Evolutionary conservation across 2,113 vertebrate genomes (phyloP), one percentile per base, ranked within the genome.

Genomic region (Zootoca vivipara): DNA sequence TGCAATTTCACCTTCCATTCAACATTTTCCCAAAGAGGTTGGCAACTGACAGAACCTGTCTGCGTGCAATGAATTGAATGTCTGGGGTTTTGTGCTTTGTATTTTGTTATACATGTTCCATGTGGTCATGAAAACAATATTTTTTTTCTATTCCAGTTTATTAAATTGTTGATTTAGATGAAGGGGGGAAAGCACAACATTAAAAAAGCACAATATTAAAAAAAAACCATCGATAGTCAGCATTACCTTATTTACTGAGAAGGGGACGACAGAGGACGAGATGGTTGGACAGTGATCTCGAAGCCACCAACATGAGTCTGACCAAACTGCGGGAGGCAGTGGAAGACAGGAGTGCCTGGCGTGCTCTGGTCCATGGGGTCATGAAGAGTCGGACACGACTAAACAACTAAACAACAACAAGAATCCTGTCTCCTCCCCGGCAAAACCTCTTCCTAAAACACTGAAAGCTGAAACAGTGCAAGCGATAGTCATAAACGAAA

Each of bases 1-100:
- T 92, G 56, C 30, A 91, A 72, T 75, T 92, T 93, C 92, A 86
- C 46, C 64, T 90, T 93, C 87, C 85, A 38, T 56, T 91, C 85
- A 81, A 0, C 0, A 74, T 82, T 18, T 33, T 90, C 88, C 78
- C 88, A 89, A 88, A 89, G 69, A 30, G 16, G 91, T 89, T 88
- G 86, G 82, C 67, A 94, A 79, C 40, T 88, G 87, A 46, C 8
- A 42, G 24, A 91, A 90, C 16, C n/a, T 80, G 82, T 82, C 89
- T 70, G 80, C 85, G 40, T 80, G 89, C 92, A 92, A 67, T 82
- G 88, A 83, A 89, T 89, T 2, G 18, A 0, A 0, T 62, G 90
- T 88, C 83, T 92, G 94, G 80, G 58, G 5, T 62, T 62, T 62
- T 62, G 84, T 70, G n/a, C 82, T 89, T 85, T 90, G 20, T 35